Evolutionary conservation across 2,113 vertebrate species (phyloP), one percentile per base, ranked within the genome.

Genomic region (Stomatorhinus ivindoensis): DNA sequence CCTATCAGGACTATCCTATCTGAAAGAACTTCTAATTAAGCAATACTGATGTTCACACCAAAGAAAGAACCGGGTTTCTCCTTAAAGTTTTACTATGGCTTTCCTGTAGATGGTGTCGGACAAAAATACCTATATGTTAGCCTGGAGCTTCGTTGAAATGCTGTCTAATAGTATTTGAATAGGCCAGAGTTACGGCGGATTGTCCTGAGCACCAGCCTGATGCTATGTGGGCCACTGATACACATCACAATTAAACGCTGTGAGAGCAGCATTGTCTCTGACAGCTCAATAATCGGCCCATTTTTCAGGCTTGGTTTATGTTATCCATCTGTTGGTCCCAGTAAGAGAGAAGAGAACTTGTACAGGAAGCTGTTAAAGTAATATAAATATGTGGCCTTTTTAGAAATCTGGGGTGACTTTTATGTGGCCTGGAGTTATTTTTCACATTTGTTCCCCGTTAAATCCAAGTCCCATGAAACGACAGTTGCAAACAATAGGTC

Each of bases 241-340:
- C 31, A 82, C 10, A 53, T 69, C 17, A 21, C 47, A 48, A n/a
- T 80, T 51, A 76, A 88, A 82, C 88, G 39, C 42, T 21, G 19
- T 47, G 44, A 47, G 80, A 83, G 42, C 80, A 3, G 44, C 69
- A n/a, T 35, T 11, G 17, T 53, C 35, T 21, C 3, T 48, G 47
- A 80, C 47, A 51, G 85, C 85, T 50, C 46, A 86, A 51, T 86
- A 51, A 51, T 86, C 85, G 19, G 21, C 82, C 82, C 82, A 51
- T 51, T 53, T 84, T 48, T 51, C 85, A 53, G 44, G 11, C 42
- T 51, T 51, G 10, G 85, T 86, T 86, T 86, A 31, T 86, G 46
- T 86, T 47, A 51, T n/a, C 48, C 85, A 51, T 89, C 35, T 85
- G 31, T 51, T 89, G 19, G 53, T 84, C 88, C 39, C 10, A 21